Conservation (phyloP, 2,797 vertebrate genomes). For the Danio jaintianensis region DNA sequence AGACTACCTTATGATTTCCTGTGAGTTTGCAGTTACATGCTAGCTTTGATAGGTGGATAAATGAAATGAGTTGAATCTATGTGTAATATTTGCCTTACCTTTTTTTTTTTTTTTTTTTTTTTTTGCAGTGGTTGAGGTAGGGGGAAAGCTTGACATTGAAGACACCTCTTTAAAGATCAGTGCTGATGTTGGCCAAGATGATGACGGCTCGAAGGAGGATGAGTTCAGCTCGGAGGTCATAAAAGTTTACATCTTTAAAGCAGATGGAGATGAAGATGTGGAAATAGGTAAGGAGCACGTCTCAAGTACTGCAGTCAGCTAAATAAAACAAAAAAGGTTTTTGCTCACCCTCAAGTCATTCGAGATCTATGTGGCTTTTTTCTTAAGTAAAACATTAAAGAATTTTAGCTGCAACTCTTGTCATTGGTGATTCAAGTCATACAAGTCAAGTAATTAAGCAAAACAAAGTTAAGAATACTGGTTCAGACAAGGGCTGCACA, state of each 20-base stretch:
- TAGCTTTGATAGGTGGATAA: not conserved
- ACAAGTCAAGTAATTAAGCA: too few relatives aligned
- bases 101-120: slow-evolving; percentile 62
- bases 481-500: too few relatives aligned
- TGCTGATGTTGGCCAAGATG: slow-evolving; percentile 88
- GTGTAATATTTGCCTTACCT: not conserved
- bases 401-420: too few relatives aligned
- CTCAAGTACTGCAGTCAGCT: too few relatives aligned
- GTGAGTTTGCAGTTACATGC: slow-evolving; percentile 77
- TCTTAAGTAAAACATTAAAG: too few relatives aligned
- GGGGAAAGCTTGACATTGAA: slow-evolving; percentile 95
- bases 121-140: slow-evolving; percentile 94
- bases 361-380: too few relatives aligned
- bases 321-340: too few relatives aligned
- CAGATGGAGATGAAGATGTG: slow-evolving; percentile 97
- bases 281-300: slow-evolving; percentile 85
- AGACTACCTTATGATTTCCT: slow-evolving; percentile 99
- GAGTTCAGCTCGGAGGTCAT: slow-evolving; percentile 96
- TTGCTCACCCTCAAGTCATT: too few relatives aligned
- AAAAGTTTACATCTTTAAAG: slow-evolving; percentile 99
- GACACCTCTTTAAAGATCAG: slow-evolving; percentile 94
- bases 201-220: slow-evolving; percentile 92
- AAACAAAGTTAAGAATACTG: too few relatives aligned
- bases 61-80: not conserved
- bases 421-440: too few relatives aligned